Conservation (phyloP, 1,140 invertebrate species). For the Ganaspis sp. region DNA sequence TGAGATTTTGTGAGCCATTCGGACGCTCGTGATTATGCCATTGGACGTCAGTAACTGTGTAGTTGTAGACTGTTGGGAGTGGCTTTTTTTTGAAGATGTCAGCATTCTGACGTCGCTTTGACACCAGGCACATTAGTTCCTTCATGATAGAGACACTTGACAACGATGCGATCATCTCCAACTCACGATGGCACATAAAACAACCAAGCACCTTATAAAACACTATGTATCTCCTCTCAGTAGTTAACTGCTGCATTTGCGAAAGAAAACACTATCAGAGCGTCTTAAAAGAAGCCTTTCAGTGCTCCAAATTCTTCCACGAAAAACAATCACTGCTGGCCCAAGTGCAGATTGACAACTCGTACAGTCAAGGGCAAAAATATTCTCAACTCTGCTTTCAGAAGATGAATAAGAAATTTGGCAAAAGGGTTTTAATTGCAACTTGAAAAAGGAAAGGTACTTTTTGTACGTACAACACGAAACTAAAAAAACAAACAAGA, state of each 20-base stretch:
- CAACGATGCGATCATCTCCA: background rate
- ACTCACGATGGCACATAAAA: conserved; percentile 16
- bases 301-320: background rate
- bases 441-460: too few relatives aligned
- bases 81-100: conserved; percentile 15
- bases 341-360: too few relatives aligned
- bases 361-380: too few relatives aligned
- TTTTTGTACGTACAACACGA: too few relatives aligned
- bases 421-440: too few relatives aligned
- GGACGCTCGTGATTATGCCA: conserved; percentile 15
- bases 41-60: conserved; percentile 12
- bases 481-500: too few relatives aligned
- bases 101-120: conserved; percentile 15
- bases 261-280: background rate
- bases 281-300: background rate
- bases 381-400: too few relatives aligned
- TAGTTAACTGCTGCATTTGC: background rate
- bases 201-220: background rate
- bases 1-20: conserved; percentile 24
- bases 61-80: background rate
- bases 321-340: too few relatives aligned
- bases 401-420: too few relatives aligned
- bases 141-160: conserved; percentile 11
- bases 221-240: background rate
- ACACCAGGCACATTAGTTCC: background rate